Base-by-base conservation (phyloP, 92 coral and sea anemone species). In the Epizoanthus rinbou region DNA sequence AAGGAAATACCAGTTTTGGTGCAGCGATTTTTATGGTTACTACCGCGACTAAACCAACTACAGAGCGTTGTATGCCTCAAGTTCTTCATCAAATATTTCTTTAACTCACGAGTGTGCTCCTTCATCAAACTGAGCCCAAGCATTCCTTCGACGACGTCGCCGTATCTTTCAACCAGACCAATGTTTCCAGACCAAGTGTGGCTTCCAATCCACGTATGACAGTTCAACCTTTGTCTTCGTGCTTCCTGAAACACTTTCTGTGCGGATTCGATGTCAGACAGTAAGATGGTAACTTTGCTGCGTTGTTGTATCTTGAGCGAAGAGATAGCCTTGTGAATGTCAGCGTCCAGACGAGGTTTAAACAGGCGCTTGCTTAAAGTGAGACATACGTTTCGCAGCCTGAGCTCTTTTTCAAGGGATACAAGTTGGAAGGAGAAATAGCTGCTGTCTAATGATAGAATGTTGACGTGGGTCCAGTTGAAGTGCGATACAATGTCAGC, bases 191-290 rank as follows among this genome's bases (percentile, higher is more conserved):
- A 72, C 91, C 85, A 84, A 10, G 74, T 82, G 39, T 90, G 91
- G 33, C 73, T 72, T 45, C 92, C 97, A 80, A 97, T 88, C 98
- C 97, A 97, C 75, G 87, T 84, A 72, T 88, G 91, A 68, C 84
- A 89, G 9, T 81, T 88, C 37, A 97, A 52, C 79, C 89, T 90
- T 41, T 83, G 94, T 67, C 31, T 73, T 79, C 85, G 87, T 11
- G 93, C 98, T 60, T 97, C 98, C 15, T 69, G 41, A 22, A 97
- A 73, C 65, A 92, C 81, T 11, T 69, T 62, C 9, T 28, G 69
- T 13, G 91, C 92, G 43, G 86, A 58, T 60, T 83, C 86, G 11
- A 80, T n/a, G 24, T 80, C 84, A 8, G 87, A 88, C 56, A 97
- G 75, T 28, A 97, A 59, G 60, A 94, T 81, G 52, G 84, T 89